Conservation (phyloP, 2,113 vertebrate species). For the Bettongia penicillata region DNA sequence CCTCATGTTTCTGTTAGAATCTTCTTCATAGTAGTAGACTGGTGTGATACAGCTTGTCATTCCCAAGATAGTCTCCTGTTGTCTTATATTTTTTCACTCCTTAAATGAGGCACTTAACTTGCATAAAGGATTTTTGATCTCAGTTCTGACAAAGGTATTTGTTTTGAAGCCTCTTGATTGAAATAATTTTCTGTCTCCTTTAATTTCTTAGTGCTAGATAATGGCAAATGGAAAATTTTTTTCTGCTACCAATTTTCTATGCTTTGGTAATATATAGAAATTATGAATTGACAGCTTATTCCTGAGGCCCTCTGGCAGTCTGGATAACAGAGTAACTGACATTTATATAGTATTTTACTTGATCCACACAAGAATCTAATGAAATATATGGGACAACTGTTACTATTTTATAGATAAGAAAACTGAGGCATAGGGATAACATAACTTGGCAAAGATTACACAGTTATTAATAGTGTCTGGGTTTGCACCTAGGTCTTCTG, state of each 20-base stretch:
- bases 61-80: neutral
- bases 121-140: slow-evolving; percentile 15
- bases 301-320: neutral
- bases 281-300: neutral
- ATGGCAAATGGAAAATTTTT: neutral
- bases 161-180: slow-evolving; percentile 34
- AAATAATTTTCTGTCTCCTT: slow-evolving; percentile 14
- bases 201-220: slow-evolving; percentile 12
- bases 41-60: slow-evolving; percentile 12
- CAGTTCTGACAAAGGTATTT: slow-evolving; percentile 25
- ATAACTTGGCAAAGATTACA: neutral
- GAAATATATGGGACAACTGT: neutral
- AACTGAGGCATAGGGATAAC: neutral
- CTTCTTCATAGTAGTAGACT: slow-evolving; percentile 37
- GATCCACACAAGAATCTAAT: neutral
- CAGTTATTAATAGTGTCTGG: neutral
- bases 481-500: neutral
- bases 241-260: neutral
- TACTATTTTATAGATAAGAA: neutral
- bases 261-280: neutral
- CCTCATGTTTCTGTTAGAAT: slow-evolving; percentile 35
- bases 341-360: neutral
- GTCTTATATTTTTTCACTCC: neutral
- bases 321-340: neutral
- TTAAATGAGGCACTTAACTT: slow-evolving; percentile 35